A percentile compares a stretch with the other conserved stretches of the same genome.
phyloP scores from a whole-genome alignment of 2,888 invertebrate genomes.

The Bembecia ichneumoniformis region DNA sequence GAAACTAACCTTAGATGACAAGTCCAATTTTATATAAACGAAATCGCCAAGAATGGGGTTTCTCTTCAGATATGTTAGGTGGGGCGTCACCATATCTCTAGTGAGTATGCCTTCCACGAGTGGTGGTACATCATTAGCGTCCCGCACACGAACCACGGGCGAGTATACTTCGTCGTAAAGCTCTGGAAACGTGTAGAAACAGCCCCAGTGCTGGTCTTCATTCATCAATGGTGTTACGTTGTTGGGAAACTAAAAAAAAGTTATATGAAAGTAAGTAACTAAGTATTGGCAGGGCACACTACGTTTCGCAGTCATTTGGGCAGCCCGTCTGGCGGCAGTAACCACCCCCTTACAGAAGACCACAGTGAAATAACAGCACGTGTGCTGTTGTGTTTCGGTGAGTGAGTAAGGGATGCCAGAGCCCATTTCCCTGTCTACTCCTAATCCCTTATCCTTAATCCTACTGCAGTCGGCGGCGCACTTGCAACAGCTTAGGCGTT shows the following conservation, averaged over 20 bases:
- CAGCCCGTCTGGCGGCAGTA: too few species aligned
- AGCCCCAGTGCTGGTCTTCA: slow-evolving; percentile 55
- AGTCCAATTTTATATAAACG: slow-evolving; percentile 69
- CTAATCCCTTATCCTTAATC: too few species aligned
- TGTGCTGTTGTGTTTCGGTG: too few species aligned
- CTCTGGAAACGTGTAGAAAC: slow-evolving; percentile 57
- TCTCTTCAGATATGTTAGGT: slow-evolving; percentile 65
- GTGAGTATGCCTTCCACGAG: slow-evolving; percentile 60
- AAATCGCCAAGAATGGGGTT: slow-evolving; percentile 67
- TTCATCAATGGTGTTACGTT: slow-evolving; percentile 46
- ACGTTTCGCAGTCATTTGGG: too few species aligned
- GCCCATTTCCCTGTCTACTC: neutral
- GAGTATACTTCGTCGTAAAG: slow-evolving; percentile 45
- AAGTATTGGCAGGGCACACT: too few species aligned
- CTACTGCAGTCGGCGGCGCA: too few species aligned
- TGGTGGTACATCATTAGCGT: slow-evolving; percentile 35
- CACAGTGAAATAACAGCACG: too few species aligned
- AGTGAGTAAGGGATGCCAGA: too few species aligned
- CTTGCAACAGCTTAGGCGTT: too few species aligned
- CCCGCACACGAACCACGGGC: slow-evolving; percentile 36
- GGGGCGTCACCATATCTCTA: slow-evolving; percentile 62
- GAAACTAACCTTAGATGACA: slow-evolving; percentile 43
- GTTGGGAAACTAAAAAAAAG: slow-evolving; percentile 37
- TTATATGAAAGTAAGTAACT: neutral
- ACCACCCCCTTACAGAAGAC: too few species aligned